Base-by-base conservation (phyloP, 2,113 vertebrate genomes). In the Sitta europaea region DNA sequence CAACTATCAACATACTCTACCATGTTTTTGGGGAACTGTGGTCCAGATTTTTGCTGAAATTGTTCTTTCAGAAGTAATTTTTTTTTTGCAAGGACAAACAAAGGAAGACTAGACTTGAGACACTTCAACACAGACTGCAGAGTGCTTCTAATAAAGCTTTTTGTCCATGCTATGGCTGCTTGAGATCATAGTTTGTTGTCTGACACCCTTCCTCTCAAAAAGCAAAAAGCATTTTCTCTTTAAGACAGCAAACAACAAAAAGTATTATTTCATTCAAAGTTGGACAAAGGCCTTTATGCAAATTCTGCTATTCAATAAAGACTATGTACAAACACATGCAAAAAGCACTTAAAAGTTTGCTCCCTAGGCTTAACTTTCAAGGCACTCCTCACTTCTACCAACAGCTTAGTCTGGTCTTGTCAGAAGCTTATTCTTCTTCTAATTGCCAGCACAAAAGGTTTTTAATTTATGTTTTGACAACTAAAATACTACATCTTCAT, bases 401-500 rank as follows among this genome's bases (percentile, higher is more conserved):
- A 62, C 13, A 62, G n/a, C 35, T 76, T 67, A 63, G 70, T 65
- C 78, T 79, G 54, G 79, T 80, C 42, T 92, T 91, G 88, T 88
- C 48, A 94, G 58, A 65, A 89, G 61, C 38, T 91, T 68, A 72
- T 88, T 82, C 53, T 89, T 79, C 33, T 61, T 71, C 13, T 79
- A 91, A 93, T 33, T 86, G 72, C 14, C 53, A 29, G 68, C n/a
- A 92, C 13, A 73, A 93, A 89, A 87, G 50, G 27, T 21, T 92
- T 65, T 63, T 67, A 73, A 90, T 83, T 73, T 25, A 36, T 76
- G 48, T 84, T 93, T 90, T 93, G 90, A 94, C 65, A 84, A 83
- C 48, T 88, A 50, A 86, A 94, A 88, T 28, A 63, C 38, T 35
- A 57, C 16, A 45, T 47, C 40, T 80, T 68, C 58, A 54, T 31